Percentiles rank a stretch among this genome's conserved stretches.
phyloP scores from a whole-genome alignment of 2,888 invertebrate species.

The Acleris laterana region DNA sequence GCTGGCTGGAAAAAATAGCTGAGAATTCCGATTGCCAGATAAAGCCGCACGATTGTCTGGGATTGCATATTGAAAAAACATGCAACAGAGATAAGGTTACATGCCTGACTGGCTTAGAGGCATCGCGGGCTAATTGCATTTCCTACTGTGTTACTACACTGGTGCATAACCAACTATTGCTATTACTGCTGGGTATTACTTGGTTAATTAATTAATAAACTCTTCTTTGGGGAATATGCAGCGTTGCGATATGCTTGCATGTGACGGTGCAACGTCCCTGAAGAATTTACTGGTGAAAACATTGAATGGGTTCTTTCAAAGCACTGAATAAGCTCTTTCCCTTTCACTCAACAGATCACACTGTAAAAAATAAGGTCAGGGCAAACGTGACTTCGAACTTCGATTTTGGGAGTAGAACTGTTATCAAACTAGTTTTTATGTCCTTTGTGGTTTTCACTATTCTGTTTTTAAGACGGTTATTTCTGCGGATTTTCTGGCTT shows the following conservation, averaged over 20 bases:
- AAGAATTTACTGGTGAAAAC: no score
- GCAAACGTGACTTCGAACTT: no score
- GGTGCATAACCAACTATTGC: conserved; percentile 54
- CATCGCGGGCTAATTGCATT: conserved; percentile 79
- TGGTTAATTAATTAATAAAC: conserved; percentile 5
- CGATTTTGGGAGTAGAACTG: no score
- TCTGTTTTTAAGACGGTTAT: no score
- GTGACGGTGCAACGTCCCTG: no score
- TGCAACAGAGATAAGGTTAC: conserved; percentile 83
- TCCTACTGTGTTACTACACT: conserved; percentile 78
- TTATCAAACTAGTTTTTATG: no score
- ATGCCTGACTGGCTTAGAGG: conserved; percentile 75
- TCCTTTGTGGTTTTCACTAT: no score
- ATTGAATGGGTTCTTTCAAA: no score
- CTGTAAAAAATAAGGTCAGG: no score
- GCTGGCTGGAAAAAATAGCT: conserved; percentile 76
- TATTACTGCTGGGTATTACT: conserved; percentile 41
- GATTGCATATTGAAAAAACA: conserved; percentile 84
- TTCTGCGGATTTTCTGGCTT: no score
- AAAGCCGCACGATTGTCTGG: conserved; percentile 76
- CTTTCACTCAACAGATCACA: no score
- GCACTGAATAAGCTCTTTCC: no score
- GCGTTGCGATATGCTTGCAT: background rate
- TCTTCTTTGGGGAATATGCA: background rate
- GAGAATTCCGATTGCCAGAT: conserved; percentile 81